Evolutionary conservation across 2,113 vertebrate genomes (phyloP).

Genomic region (Sula dactylatra): DNA sequence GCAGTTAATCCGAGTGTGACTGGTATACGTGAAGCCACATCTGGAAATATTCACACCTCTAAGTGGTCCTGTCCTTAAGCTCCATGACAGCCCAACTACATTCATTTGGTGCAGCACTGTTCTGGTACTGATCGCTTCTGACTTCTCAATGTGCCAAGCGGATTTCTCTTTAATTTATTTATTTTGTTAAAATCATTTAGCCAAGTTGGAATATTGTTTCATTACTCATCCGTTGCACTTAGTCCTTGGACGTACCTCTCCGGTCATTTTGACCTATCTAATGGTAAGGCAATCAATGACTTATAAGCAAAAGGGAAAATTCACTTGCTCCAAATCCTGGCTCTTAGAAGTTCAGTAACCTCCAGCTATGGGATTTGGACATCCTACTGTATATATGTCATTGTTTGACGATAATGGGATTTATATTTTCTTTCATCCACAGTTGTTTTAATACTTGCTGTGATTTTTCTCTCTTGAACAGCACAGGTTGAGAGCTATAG

Average conservation of each 20-base stretch:
- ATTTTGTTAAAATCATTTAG: neutral
- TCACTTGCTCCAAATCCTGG: neutral
- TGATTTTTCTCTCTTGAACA: neutral
- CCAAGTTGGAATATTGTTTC: neutral
- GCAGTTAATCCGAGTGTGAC: neutral
- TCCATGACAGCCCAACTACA: neutral
- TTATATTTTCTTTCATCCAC: neutral
- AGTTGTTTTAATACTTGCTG: neutral
- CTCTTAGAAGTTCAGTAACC: neutral
- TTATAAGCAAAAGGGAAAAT: neutral
- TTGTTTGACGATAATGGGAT: neutral
- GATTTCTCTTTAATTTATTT: neutral
- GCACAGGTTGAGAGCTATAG: neutral
- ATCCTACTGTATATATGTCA: no score
- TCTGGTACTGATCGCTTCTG: neutral
- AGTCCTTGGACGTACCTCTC: neutral
- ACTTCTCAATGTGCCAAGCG: neutral
- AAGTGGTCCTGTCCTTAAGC: neutral
- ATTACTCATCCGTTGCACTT: neutral
- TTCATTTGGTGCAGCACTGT: neutral
- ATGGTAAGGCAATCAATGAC: neutral
- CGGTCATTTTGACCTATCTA: neutral
- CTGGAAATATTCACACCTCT: neutral
- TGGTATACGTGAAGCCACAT: fast-evolving
- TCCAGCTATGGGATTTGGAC: neutral